These are phyloP conservation scores for Oreocharis arfaki DNA, from an alignment of 2,113 vertebrate genomes.

Conservation along the genomic window DNA sequence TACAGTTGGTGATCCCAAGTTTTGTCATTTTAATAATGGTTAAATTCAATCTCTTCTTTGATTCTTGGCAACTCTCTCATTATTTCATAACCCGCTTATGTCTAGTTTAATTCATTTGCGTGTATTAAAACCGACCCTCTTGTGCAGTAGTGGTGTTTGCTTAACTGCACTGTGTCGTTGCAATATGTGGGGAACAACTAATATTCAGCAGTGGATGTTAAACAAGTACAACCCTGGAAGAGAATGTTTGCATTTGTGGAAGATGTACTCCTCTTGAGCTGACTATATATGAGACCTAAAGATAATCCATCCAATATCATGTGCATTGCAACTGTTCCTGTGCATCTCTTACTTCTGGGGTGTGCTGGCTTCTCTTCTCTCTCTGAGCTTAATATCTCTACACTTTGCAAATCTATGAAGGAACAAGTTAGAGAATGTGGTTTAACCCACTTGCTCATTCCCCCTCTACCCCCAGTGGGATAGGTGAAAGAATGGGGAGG, in stretches of 20 bases:
- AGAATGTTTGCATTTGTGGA: neutral
- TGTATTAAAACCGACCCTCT: conserved; percentile 20
- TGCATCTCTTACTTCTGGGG: neutral
- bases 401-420: neutral
- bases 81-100: conserved; percentile 54
- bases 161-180: conserved; percentile 37
- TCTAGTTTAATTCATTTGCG: conserved; percentile 51
- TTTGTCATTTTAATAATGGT: conserved; percentile 72
- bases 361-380: neutral
- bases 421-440: neutral
- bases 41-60: conserved; percentile 62
- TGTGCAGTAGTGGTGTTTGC: conserved; percentile 6
- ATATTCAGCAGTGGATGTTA: neutral
- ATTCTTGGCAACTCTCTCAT: conserved; percentile 45
- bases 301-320: neutral
- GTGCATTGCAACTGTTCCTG: neutral
- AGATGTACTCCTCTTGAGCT: neutral
- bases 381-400: neutral
- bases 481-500: neutral
- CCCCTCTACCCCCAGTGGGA: neutral
- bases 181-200: neutral
- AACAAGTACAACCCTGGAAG: neutral
- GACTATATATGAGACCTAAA: neutral
- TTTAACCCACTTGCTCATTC: neutral
- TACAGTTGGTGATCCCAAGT: conserved; percentile 67